phyloP scores from a whole-genome alignment of 2,113 vertebrate genomes.

The Takifugu flavidus region DNA sequence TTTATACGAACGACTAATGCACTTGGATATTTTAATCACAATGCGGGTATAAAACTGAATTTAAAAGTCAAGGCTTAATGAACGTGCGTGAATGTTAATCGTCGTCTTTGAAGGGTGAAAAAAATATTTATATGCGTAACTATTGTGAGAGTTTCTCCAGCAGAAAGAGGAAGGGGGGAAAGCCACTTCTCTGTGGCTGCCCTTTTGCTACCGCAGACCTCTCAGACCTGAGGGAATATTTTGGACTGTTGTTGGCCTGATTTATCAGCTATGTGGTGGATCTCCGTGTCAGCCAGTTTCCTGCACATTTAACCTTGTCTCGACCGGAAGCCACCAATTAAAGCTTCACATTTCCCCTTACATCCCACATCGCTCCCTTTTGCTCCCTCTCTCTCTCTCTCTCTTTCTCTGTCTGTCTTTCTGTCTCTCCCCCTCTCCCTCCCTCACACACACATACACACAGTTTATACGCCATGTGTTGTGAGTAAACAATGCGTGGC shows the following conservation, averaged over 20 bases:
- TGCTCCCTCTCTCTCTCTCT: too few species aligned
- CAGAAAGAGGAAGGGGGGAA: not conserved
- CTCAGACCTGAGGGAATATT: not conserved
- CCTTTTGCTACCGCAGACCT: not conserved
- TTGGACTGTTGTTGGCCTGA: not conserved
- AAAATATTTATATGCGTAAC: not conserved
- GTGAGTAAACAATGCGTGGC: too few species aligned
- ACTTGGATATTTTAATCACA: too few species aligned
- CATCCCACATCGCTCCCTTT: too few species aligned
- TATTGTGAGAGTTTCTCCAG: not conserved
- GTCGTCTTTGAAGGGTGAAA: not conserved
- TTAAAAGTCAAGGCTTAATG: not conserved
- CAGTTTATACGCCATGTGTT: not conserved
- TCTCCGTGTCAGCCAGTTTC: conserved; percentile 10
- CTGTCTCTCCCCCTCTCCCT: not conserved
- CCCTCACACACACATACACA: conserved; percentile 1
- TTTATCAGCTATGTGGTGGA: not conserved
- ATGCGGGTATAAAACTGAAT: too few species aligned
- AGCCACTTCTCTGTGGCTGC: not conserved
- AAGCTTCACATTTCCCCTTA: conserved; percentile 40
- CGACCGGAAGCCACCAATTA: conserved; percentile 61
- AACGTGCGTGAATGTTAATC: not conserved
- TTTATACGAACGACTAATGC: too few species aligned
- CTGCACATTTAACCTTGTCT: conserved; percentile 42
- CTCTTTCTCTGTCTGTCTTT: too few species aligned